Evolutionary conservation across 2,797 vertebrate species (phyloP), one percentile per base, ranked within the genome.

Genomic region (Emys orbicularis): DNA sequence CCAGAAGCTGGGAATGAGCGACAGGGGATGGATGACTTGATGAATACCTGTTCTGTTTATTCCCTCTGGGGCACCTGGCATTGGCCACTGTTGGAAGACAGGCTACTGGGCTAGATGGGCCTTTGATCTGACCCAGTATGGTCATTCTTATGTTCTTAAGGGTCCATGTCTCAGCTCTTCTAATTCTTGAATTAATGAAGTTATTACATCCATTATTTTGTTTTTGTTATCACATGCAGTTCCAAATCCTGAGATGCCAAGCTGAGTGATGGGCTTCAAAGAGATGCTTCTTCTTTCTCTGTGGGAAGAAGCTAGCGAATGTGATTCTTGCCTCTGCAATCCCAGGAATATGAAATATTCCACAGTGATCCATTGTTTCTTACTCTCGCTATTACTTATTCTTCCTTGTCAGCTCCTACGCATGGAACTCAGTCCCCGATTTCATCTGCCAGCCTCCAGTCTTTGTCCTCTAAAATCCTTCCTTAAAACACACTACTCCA

Each of bases 111-210:
- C 8, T 54, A 54, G 21, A 9, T 10, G 53, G 53, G 23, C 53
- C 53, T 23, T 54, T 54, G 53, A 23, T 54, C 53, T 54, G 19
- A 54, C 53, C 21, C 53, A 54, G 21, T 54, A 23, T 54, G 21
- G 53, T 21, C 8, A 23, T 54, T 54, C 21, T 54, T 54, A 54
- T 54, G 8, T 54, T 54, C 21, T 9, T 54, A 54, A 23, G 93
- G 81, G 57, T 79, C 83, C 80, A 82, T 97, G 97, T 96, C 93
- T 95, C 96, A 97, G 56, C 79, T 92, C 94, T 91, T 88, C 92
- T 96, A 97, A 98, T 98, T 97, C 96, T 96, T 97, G 90, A 97
- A 96, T 98, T 97, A 97, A 98, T 98, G 96, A 97, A 92, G 12
- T 90, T 94, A 88, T 96, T 86, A 77, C 74, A 81, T 37, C 50